A percentile compares a stretch with the other conserved stretches of the same genome.
Conservation (phyloP, 1,140 invertebrate species). For the Polypedilum pembai region DNA sequence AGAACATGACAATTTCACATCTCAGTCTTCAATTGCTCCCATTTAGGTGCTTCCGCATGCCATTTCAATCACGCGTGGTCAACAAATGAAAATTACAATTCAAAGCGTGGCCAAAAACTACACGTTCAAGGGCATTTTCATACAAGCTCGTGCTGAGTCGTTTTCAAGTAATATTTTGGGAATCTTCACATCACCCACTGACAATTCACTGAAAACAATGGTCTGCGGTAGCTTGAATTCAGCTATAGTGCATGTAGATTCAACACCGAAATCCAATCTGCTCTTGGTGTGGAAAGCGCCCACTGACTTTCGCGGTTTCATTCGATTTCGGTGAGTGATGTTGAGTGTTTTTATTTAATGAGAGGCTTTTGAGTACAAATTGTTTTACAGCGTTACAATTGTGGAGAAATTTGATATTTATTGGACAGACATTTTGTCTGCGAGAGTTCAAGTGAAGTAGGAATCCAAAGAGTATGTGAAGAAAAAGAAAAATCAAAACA, state of each 20-base stretch:
- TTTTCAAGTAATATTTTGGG: not conserved
- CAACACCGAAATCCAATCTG: not conserved
- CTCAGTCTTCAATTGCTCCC: not conserved
- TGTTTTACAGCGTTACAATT: not conserved
- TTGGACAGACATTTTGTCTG: not conserved
- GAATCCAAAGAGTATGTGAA: too few relatives aligned
- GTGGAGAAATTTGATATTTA: not conserved
- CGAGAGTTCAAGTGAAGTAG: not conserved
- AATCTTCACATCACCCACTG: not conserved
- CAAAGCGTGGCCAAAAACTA: not conserved
- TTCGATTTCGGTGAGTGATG: not conserved
- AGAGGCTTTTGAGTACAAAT: not conserved
- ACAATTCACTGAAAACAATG: not conserved
- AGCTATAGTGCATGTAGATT: not conserved
- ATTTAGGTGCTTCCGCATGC: not conserved
- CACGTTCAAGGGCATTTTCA: conserved; percentile 8
- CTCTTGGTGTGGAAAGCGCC: not conserved
- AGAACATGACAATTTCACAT: not conserved
- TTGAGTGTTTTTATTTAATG: not conserved
- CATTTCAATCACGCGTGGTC: not conserved
- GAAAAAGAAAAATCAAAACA: too few relatives aligned
- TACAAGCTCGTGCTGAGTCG: not conserved
- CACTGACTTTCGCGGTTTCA: not conserved
- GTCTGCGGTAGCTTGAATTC: not conserved
- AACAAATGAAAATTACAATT: conserved; percentile 19